Evolutionary conservation across 2,888 invertebrate genomes (phyloP).

Genomic region (Eumerus sabulonum): DNA sequence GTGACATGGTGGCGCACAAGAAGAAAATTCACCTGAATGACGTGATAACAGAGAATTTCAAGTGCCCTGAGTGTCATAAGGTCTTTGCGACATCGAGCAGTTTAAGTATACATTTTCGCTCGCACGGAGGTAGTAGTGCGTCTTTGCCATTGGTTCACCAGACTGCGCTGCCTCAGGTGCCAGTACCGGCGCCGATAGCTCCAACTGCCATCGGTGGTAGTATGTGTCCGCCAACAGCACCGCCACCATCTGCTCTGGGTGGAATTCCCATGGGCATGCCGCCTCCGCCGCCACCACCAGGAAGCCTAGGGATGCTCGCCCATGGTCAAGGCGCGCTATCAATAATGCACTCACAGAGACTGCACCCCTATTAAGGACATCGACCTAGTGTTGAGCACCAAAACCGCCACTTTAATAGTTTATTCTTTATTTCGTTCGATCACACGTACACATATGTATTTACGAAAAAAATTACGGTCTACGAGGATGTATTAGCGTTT

Average conservation of each 20-base stretch:
- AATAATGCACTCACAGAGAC: slow-evolving; percentile 77
- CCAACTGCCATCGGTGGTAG: slow-evolving; percentile 71
- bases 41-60: slow-evolving; percentile 74
- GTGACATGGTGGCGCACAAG: slow-evolving; percentile 81
- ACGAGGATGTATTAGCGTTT: slow-evolving; percentile 45
- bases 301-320: slow-evolving; percentile 70
- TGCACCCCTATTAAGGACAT: slow-evolving; percentile 74
- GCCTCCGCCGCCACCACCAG: slow-evolving; percentile 75
- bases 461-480: slow-evolving; percentile 52
- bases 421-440: slow-evolving; percentile 36
- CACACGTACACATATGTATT: slow-evolving; percentile 18
- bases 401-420: not conserved
- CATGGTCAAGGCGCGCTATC: slow-evolving; percentile 74
- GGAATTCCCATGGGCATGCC: slow-evolving; percentile 70
- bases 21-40: slow-evolving; percentile 76
- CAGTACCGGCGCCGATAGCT: slow-evolving; percentile 68
- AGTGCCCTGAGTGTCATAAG: slow-evolving; percentile 78
- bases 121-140: slow-evolving; percentile 74
- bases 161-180: slow-evolving; percentile 66
- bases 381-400: not conserved
- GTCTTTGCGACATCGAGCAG: slow-evolving; percentile 76
- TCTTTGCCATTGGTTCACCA: slow-evolving; percentile 71
- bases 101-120: slow-evolving; percentile 77
- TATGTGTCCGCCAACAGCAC: slow-evolving; percentile 72
- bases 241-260: slow-evolving; percentile 72